Conservation (phyloP, 2,113 vertebrate genomes). For the Promerops cafer region DNA sequence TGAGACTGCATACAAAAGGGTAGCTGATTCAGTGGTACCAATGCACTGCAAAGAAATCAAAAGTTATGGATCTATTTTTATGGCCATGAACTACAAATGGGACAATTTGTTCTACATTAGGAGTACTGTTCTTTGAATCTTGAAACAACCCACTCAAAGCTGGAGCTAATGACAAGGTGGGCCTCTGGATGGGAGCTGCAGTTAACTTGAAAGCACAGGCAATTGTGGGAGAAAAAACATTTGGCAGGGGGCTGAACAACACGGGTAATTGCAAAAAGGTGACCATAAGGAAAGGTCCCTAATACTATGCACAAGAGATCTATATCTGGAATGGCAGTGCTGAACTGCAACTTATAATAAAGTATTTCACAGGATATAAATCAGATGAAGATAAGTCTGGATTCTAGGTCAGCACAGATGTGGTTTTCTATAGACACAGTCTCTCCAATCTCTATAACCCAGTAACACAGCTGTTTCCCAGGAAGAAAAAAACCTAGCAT, state of each 20-base stretch:
- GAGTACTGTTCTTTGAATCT: neutral
- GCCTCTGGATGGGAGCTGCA: neutral
- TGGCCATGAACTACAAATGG: neutral
- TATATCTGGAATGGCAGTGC: neutral
- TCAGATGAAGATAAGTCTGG: neutral
- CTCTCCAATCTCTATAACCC: neutral
- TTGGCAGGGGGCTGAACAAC: neutral
- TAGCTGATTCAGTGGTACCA: slow-evolving; percentile 5
- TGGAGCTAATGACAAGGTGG: neutral
- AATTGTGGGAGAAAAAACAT: neutral
- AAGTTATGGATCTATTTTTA: neutral
- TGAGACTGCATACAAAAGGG: neutral
- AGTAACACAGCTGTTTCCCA: neutral
- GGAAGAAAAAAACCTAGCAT: neutral
- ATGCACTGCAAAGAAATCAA: neutral
- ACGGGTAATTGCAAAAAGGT: neutral
- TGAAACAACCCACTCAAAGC: neutral
- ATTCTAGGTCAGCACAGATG: neutral
- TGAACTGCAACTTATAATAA: neutral
- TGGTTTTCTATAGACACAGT: neutral
- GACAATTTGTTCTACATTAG: neutral
- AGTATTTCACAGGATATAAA: neutral
- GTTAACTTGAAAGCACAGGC: neutral
- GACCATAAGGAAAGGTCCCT: neutral
- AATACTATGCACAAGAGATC: neutral